These are phyloP conservation scores for Bombus pascuorum DNA, from an alignment of 1,140 invertebrate species.

Conservation along the genomic window DNA sequence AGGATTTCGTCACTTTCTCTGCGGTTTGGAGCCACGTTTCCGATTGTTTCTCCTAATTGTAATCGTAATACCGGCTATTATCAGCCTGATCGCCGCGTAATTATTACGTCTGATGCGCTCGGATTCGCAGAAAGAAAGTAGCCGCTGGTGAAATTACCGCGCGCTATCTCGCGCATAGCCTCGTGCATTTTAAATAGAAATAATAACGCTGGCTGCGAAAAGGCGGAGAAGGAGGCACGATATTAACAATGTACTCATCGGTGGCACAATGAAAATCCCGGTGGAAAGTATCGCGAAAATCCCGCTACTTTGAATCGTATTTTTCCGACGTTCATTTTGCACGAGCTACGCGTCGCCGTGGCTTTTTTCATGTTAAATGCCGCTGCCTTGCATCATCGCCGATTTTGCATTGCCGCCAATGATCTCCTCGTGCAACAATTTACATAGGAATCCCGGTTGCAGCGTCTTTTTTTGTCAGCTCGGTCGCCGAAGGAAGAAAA, in stretches of 20 bases:
- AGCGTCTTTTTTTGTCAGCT: no score
- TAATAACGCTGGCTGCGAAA: constrained; percentile 11
- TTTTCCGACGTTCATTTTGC: neutral
- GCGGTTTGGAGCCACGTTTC: neutral
- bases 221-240: neutral
- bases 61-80: constrained; percentile 44
- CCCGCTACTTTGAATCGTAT: neutral
- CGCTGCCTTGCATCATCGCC: no score
- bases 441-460: no score
- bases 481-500: no score
- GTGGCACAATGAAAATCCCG: neutral
- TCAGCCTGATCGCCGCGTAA: constrained; percentile 45
- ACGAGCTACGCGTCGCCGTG: neutral
- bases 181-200: constrained; percentile 32
- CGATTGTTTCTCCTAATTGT: constrained; percentile 50
- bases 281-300: neutral
- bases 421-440: no score
- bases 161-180: neutral
- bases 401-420: no score
- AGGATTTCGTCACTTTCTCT: neutral
- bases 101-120: constrained; percentile 54
- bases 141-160: constrained; percentile 48
- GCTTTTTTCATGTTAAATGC: neutral
- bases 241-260: neutral
- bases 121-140: constrained; percentile 65